phyloP scores from a whole-genome alignment of 2,797 vertebrate species.

The Merluccius polli region DNA sequence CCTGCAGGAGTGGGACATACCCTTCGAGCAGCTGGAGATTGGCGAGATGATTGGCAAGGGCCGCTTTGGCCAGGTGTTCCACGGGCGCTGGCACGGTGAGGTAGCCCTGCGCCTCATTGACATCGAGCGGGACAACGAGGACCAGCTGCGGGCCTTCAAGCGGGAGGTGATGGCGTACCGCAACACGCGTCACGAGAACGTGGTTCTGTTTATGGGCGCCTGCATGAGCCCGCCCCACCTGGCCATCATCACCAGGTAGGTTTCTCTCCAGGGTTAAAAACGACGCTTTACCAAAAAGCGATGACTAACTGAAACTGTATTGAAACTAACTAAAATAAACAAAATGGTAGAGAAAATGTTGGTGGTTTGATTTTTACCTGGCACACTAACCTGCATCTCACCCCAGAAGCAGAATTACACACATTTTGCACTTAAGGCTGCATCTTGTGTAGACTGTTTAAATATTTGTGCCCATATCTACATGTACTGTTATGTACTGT shows the following conservation, averaged over 20 bases:
- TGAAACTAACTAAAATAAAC: no score
- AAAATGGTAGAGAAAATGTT: no score
- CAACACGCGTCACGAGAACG: slow-evolving; percentile 96
- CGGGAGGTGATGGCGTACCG: slow-evolving; percentile 97
- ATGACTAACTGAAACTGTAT: no score
- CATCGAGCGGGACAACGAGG: slow-evolving; percentile 96
- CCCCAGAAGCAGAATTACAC: no score
- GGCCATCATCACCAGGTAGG: slow-evolving; percentile 97
- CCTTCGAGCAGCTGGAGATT: slow-evolving; percentile 95
- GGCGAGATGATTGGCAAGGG: slow-evolving; percentile 97
- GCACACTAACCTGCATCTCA: no score
- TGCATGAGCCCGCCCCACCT: slow-evolving; percentile 98
- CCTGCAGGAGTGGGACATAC: slow-evolving; percentile 99
- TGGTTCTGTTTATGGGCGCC: slow-evolving; percentile 98
- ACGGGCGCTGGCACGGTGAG: slow-evolving; percentile 96
- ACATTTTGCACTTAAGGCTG: no score
- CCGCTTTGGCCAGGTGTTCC: slow-evolving; percentile 95
- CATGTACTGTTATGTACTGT: no score
- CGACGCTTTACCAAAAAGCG: no score
- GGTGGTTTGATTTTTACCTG: no score
- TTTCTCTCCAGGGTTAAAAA: no score
- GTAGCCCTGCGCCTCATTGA: slow-evolving; percentile 96
- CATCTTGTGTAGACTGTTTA: no score
- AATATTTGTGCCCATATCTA: no score
- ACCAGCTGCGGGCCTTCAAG: slow-evolving; percentile 97